Conservation (phyloP, 2,888 invertebrate species). For the Cyclophora punctaria region DNA sequence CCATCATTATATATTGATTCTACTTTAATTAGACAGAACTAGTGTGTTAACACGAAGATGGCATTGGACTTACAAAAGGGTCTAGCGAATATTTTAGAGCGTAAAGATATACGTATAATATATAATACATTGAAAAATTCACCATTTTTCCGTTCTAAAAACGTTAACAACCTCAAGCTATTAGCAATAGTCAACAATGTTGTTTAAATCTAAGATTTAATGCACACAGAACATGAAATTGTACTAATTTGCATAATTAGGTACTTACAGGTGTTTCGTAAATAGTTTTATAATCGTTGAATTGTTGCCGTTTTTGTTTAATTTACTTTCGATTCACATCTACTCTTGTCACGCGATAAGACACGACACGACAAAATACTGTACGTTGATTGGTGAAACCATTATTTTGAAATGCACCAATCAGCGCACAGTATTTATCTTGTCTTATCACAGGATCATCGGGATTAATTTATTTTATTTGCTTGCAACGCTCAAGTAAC, state of each 20-base stretch:
- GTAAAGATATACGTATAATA: constrained; percentile 34
- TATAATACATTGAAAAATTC: constrained; percentile 69
- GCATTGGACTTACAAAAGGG: constrained; percentile 68
- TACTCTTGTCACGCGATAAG: no score
- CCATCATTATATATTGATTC: constrained; percentile 76
- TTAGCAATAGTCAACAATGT: constrained; percentile 76
- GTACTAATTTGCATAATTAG: constrained; percentile 38
- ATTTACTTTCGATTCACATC: neutral
- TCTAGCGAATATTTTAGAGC: constrained; percentile 69
- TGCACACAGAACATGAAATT: constrained; percentile 64
- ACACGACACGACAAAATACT: no score
- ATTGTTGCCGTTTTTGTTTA: constrained; percentile 19
- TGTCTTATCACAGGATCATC: no score
- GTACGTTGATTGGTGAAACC: no score
- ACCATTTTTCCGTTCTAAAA: constrained; percentile 69
- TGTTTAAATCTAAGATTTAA: constrained; percentile 66
- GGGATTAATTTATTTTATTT: no score
- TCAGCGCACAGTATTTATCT: no score
- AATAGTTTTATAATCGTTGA: constrained; percentile 22
- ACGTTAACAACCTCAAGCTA: constrained; percentile 75
- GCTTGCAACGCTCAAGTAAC: no score
- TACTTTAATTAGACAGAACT: constrained; percentile 73
- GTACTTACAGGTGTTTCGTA: constrained; percentile 33
- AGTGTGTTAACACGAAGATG: constrained; percentile 69
- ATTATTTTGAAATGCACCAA: no score